phyloP scores from a whole-genome alignment of 2,113 vertebrate species.

The Epinephelus fuscoguttatus region DNA sequence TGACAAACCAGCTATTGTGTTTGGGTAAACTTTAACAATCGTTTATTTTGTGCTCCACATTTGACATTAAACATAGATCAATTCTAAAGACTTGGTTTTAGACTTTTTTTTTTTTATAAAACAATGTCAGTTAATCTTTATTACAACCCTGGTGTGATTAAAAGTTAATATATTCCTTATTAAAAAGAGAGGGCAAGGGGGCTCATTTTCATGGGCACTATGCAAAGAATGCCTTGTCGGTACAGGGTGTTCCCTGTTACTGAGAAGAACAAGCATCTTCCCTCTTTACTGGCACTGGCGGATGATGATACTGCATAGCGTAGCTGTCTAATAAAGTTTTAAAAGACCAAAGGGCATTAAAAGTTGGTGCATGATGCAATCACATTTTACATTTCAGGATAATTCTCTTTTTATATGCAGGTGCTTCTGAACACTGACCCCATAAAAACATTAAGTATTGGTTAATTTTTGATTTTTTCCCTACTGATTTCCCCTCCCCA shows the following conservation, averaged over 20 bases:
- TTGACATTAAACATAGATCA: neutral
- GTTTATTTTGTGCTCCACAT: neutral
- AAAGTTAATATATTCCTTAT: neutral
- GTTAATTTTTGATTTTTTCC: constrained; percentile 83
- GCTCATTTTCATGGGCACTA: neutral
- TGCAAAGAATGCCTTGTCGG: neutral
- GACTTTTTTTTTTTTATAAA: neutral
- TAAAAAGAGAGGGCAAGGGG: neutral
- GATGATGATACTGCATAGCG: constrained; percentile 51
- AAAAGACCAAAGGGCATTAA: constrained; percentile 67
- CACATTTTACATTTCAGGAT: constrained; percentile 64
- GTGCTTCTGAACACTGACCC: constrained; percentile 77
- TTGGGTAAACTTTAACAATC: neutral
- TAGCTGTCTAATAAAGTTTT: constrained; percentile 78
- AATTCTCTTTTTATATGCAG: constrained; percentile 60
- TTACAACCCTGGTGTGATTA: constrained; percentile 7
- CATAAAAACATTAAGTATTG: constrained; percentile 77
- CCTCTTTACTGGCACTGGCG: neutral
- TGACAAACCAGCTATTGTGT: too few relatives aligned
- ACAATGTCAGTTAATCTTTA: neutral
- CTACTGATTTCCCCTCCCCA: constrained; percentile 12
- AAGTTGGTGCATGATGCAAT: constrained; percentile 65
- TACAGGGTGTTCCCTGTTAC: neutral
- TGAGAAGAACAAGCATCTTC: constrained; percentile 17
- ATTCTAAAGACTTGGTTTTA: neutral